Evolutionary conservation across 2,797 vertebrate species (phyloP).

Genomic region (Sebastes aleutianus): DNA sequence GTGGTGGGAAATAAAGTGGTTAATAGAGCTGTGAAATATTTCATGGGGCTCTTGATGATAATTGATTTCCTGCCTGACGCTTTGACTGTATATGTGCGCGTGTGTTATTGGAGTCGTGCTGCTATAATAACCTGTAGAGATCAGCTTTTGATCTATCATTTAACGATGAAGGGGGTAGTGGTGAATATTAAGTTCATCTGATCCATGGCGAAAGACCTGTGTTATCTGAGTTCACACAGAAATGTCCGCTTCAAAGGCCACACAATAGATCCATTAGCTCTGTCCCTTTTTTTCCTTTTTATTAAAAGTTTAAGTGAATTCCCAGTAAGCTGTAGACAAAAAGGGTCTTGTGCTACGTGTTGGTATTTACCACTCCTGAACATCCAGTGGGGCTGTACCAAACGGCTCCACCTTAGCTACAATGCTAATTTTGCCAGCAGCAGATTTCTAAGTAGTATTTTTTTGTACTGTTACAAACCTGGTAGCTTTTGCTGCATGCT

Average conservation of each 20-base stretch:
- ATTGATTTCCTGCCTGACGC: constrained; percentile 62
- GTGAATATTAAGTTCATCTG: constrained; percentile 44
- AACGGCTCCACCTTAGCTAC: not conserved
- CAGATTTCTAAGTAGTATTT: not conserved
- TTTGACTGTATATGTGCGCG: constrained; percentile 19
- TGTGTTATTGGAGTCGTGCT: constrained; percentile 4
- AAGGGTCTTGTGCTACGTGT: not conserved
- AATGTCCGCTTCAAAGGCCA: not conserved
- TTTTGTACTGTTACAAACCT: not conserved
- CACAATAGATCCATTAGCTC: not conserved
- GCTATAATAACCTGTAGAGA: constrained; percentile 46
- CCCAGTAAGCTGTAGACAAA: not conserved
- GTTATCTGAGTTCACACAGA: constrained; percentile 4
- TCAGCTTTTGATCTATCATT: constrained; percentile 64
- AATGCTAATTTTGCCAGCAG: not conserved
- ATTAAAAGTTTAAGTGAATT: not conserved
- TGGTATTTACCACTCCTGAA: not conserved
- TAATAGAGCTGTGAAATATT: constrained; percentile 52
- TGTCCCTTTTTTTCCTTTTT: not conserved
- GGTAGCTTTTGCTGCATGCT: not conserved
- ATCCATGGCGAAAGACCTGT: not conserved
- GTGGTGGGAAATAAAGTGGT: constrained; percentile 32
- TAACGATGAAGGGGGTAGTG: constrained; percentile 29
- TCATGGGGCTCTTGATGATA: constrained; percentile 50
- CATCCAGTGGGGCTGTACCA: not conserved